Conservation (phyloP, 2,888 invertebrate genomes). For the Lepidochrysops patricia region DNA sequence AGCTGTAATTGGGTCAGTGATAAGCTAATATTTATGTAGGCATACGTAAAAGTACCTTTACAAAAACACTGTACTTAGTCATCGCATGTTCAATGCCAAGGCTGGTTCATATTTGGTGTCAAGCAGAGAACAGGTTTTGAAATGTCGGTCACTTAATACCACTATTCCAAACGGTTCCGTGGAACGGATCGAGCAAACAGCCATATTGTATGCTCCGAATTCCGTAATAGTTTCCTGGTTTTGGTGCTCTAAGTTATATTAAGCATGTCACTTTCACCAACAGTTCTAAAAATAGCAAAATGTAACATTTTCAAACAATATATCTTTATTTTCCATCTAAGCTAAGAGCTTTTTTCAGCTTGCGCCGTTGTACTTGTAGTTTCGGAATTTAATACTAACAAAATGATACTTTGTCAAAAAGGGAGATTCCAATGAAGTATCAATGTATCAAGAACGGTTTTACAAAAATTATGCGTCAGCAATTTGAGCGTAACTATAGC, state of each 20-base stretch:
- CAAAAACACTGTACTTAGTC: constrained; percentile 38
- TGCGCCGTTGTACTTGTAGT: too few relatives aligned
- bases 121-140: constrained; percentile 44
- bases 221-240: constrained; percentile 1
- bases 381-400: too few relatives aligned
- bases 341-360: too few relatives aligned
- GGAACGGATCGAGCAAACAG: constrained; percentile 23
- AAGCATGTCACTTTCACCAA: background rate
- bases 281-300: background rate
- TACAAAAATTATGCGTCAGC: background rate
- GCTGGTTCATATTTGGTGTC: constrained; percentile 43
- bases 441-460: background rate
- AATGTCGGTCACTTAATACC: constrained; percentile 37
- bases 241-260: background rate
- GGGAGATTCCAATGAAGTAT: background rate
- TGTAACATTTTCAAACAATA: background rate
- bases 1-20: background rate
- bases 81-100: constrained; percentile 64
- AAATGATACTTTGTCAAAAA: too few relatives aligned
- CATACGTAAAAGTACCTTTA: constrained; percentile 7
- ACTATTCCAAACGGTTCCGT: constrained; percentile 23
- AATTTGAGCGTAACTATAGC: background rate
- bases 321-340: too few relatives aligned
- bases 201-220: background rate
- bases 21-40: background rate